Evolutionary conservation across 2,797 vertebrate genomes (phyloP), one percentile per base, ranked within the genome.

Genomic region (Orestias chungarensis): DNA sequence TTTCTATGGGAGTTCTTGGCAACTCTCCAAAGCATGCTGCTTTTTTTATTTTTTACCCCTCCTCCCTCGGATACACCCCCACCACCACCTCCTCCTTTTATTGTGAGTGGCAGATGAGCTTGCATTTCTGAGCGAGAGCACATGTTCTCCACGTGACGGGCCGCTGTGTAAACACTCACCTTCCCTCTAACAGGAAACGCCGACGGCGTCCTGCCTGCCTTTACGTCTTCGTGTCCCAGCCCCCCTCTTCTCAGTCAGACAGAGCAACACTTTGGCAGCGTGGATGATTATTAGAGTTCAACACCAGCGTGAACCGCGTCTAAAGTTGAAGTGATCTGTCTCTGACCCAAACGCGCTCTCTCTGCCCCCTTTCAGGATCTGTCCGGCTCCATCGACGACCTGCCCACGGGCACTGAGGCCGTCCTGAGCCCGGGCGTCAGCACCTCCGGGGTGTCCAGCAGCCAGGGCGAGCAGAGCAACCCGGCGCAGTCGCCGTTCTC

Each of bases 401-500:
- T 99, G 23, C 97, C 97, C 74, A 98, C 97, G 66, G 98, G 98
- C 81, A 96, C 97, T 27, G 98, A 99, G 93, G 97, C 97, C 68
- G 97, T 96, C 80, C 93, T 99, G 94, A 99, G 97, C 91, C 97
- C 97, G 3, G 98, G 97, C 65, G 97, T 98, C 89, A 99, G 97
- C 95, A 99, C 97, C 77, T 98, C 97, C 80, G 97, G 98, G 79
- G 98, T 99, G 89, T 99, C 98, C 90, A 99, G 98, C 94, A 98
- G 97, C 89, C 98, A 99, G 94, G 98, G 98, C 64, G 98, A 99
- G 89, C 97, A 99, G 94, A 99, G 97, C 91, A 99, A 99, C 89
- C 98, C 98, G 4, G 98, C 97, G 81, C 98, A 99, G 95, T 99
- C 98, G 50, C 98, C 98, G 72, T 99, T 99, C 93, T 99, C 97